Evolutionary conservation across 2,888 invertebrate genomes (phyloP).

Genomic region (Eulithis testata): DNA sequence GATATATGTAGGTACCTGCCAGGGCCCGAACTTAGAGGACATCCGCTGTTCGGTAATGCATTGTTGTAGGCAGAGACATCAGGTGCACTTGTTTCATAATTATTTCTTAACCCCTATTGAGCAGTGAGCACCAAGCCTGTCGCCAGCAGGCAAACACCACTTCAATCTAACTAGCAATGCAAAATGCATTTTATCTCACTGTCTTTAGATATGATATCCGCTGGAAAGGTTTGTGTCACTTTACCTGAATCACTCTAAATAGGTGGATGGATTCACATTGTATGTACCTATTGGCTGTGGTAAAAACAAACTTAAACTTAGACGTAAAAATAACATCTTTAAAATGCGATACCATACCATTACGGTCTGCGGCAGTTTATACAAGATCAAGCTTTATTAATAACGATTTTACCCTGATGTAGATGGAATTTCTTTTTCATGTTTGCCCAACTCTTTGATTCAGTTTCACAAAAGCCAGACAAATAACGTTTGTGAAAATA

Average conservation of each 20-base stretch:
- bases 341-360: no score
- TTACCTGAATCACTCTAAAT: neutral
- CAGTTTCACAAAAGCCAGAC: constrained; percentile 4
- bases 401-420: constrained; percentile 21
- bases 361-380: neutral
- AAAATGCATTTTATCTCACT: constrained; percentile 1
- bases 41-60: no score
- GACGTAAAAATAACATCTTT: no score
- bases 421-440: constrained; percentile 16
- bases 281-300: no score
- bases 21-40: no score
- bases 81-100: no score
- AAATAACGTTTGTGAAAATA: constrained; percentile 15
- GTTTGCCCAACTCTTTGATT: constrained; percentile 22
- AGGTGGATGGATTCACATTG: no score
- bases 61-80: no score
- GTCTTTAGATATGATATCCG: constrained; percentile 1
- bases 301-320: no score
- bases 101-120: no score
- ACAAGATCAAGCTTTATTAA: neutral
- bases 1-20: no score
- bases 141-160: constrained; percentile 40
- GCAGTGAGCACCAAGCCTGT: constrained; percentile 49
- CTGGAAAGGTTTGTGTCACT: neutral
- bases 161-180: neutral